Percentiles rank a stretch among this genome's conserved stretches.
Evolutionary conservation across 2,113 vertebrate species (phyloP).

Genomic region (Myotis brandtii): DNA sequence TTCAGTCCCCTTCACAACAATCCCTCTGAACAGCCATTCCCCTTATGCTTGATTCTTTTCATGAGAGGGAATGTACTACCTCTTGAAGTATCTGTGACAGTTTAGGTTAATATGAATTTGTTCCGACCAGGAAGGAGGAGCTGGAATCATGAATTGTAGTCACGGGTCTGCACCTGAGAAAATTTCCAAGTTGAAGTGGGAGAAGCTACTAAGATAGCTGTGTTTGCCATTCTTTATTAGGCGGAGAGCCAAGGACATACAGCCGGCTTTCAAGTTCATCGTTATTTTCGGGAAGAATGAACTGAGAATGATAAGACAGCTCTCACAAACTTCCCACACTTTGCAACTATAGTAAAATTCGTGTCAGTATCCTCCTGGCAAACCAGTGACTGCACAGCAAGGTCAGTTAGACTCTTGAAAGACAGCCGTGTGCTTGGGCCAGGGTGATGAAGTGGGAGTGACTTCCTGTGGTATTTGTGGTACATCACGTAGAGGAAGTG

Average conservation of each 20-base stretch:
- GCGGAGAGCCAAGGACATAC: slow-evolving; percentile 11
- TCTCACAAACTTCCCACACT: neutral
- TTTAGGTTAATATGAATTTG: neutral
- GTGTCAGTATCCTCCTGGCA: neutral
- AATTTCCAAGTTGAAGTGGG: neutral
- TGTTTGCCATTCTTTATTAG: neutral
- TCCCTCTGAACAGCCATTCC: neutral
- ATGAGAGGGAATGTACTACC: fast-evolving
- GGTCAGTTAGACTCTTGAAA: neutral
- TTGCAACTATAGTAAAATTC: neutral
- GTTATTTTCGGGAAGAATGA: neutral
- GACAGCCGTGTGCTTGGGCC: neutral
- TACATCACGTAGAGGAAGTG: neutral
- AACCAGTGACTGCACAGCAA: neutral
- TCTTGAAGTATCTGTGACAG: neutral
- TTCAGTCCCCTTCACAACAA: neutral
- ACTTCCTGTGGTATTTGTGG: slow-evolving; percentile 39
- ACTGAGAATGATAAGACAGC: neutral
- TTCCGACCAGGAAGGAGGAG: slow-evolving; percentile 12
- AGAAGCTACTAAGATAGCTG: neutral
- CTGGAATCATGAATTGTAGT: neutral
- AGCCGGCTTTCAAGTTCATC: slow-evolving; percentile 30
- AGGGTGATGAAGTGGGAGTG: neutral
- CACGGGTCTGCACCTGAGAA: neutral
- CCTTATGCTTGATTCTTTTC: neutral